These are phyloP conservation scores for Chamaea fasciata DNA, from an alignment of 2,113 vertebrate genomes.

Conservation along the genomic window DNA sequence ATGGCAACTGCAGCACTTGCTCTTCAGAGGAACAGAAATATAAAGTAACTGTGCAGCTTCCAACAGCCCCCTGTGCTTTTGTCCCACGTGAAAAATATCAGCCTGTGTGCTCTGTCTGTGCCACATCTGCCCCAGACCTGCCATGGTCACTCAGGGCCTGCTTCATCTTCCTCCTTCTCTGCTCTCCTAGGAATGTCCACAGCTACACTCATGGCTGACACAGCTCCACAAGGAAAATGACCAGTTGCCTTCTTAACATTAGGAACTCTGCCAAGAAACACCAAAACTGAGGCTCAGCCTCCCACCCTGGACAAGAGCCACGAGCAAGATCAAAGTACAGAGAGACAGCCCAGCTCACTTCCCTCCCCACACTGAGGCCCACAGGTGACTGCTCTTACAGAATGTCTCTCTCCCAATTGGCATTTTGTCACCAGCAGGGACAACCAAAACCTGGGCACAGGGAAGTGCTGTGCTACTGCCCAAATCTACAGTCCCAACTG, in stretches of 20 bases:
- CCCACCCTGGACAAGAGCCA: not conserved
- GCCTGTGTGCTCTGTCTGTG: not conserved
- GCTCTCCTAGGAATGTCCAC: not conserved
- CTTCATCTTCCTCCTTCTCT: not conserved
- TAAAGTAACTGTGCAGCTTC: not conserved
- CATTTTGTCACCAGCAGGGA: not conserved
- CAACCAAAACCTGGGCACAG: not conserved
- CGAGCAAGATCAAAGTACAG: not conserved
- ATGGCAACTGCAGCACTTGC: conserved; percentile 15
- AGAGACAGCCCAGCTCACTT: not conserved
- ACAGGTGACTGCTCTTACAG: not conserved
- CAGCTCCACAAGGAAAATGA: not conserved
- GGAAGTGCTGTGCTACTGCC: not conserved
- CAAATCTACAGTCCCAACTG: not conserved
- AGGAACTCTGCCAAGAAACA: not conserved
- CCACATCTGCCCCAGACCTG: not conserved
- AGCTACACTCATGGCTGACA: not conserved
- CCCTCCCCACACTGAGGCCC: not conserved
- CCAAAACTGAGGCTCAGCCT: not conserved
- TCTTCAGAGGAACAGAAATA: not conserved
- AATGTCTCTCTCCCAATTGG: rapidly evolving
- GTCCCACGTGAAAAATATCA: not conserved
- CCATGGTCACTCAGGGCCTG: not conserved
- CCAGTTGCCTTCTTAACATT: not conserved
- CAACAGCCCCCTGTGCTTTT: not conserved